phyloP scores from a whole-genome alignment of 1,140 invertebrate genomes.

The Psix sp. region DNA sequence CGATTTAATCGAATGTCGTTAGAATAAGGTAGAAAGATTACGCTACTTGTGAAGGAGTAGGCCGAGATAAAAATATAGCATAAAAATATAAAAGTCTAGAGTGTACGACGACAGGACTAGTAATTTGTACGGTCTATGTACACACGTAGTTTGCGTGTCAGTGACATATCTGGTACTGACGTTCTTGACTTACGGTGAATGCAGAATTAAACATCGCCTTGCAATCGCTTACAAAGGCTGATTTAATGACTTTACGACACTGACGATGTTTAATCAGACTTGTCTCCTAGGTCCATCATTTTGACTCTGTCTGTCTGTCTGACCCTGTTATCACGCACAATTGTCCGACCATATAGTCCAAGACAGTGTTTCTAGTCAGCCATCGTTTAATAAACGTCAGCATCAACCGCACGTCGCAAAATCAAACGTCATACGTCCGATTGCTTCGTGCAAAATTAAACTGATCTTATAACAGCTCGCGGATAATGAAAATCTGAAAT shows the following conservation, averaged over 20 bases:
- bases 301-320: constrained; percentile 24
- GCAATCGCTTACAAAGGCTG: constrained; percentile 52
- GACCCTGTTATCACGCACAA: too few relatives aligned
- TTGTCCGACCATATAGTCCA: too few relatives aligned
- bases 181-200: constrained; percentile 57
- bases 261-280: constrained; percentile 53
- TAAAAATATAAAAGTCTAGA: constrained; percentile 42
- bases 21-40: too few relatives aligned
- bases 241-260: constrained; percentile 55
- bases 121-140: constrained; percentile 51
- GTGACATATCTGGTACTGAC: constrained; percentile 57
- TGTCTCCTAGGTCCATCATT: constrained; percentile 19
- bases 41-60: too few relatives aligned
- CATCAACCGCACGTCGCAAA: too few relatives aligned
- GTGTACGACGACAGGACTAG: constrained; percentile 41
- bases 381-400: too few relatives aligned
- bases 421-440: too few relatives aligned
- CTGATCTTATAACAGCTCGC: too few relatives aligned
- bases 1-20: too few relatives aligned
- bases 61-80: constrained; percentile 10
- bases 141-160: constrained; percentile 52
- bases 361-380: too few relatives aligned
- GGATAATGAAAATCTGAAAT: too few relatives aligned
- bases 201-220: constrained; percentile 57
- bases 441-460: too few relatives aligned